Evolutionary conservation across 2,888 invertebrate species (phyloP), one percentile per base, ranked within the genome.

Genomic region (Quadroppia sp.): DNA sequence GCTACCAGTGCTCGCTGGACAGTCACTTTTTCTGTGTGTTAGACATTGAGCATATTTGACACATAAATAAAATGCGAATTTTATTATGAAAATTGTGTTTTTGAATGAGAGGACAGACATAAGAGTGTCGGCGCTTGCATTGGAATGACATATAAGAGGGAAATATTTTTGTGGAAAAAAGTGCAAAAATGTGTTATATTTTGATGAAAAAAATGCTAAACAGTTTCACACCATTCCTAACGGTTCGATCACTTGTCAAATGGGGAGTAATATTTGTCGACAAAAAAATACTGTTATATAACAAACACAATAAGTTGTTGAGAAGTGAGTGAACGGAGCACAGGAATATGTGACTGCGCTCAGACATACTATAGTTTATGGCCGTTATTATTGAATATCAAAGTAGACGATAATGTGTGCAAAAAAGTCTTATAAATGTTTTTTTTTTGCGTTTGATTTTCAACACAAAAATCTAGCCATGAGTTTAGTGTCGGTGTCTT

Each of bases 121-220:
- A 28, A 23, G 3, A 15, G n/a, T 23, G 32, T 59, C 23, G 36
- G 67, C 36, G 23, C 40, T 67, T 32, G 36, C 28, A 53, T 53
- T 53, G 15, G 15, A 48, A 48, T 6, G 6, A 48, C 6, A 32
- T 30, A 32, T 13, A 53, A 53, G 11, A 53, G 6, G 13, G 2
- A 67, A 40, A 67, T 67, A 59, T 59, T 30, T n/a, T 67, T 20
- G 23, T 30, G 32, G 59, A 72, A 36, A 42, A 72, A 72, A 61
- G 56, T 72, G 72, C 50, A 72, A 72, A 72, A 72, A 72, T 53
- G 72, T 72, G 50, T 72, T 72, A 59, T 59, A 59, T 50, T 59
- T 72, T 72, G 56, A 72, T 72, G 53, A 53, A 71, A 71, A 67
- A 71, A 71, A 53, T 71, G 56, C 53, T 56, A 53, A 71, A 71